Evolutionary conservation across 2,797 vertebrate species (phyloP).

Genomic region (Halcyon leucocephala): DNA sequence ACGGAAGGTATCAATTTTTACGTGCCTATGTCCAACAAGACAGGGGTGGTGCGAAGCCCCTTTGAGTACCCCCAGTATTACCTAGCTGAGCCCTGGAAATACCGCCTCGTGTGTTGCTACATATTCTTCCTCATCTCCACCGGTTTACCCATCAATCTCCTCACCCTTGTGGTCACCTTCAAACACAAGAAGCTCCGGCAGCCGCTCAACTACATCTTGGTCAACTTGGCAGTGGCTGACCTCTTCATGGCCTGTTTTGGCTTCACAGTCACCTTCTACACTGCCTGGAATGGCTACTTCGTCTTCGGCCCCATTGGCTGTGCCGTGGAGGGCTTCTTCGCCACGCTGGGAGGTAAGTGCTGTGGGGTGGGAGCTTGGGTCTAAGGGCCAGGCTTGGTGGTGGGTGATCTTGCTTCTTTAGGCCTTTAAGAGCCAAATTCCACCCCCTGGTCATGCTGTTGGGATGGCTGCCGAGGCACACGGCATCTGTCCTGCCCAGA

Average conservation of each 20-base stretch:
- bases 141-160: slow-evolving; percentile 82
- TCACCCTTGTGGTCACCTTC: slow-evolving; percentile 82
- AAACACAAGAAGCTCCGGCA: slow-evolving; percentile 87
- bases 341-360: slow-evolving; percentile 81
- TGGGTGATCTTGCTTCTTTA: background rate
- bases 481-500: accelerated
- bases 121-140: slow-evolving; percentile 85
- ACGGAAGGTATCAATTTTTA: slow-evolving; percentile 87
- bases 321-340: slow-evolving; percentile 82
- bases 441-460: accelerated
- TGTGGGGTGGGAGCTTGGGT: background rate
- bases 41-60: slow-evolving; percentile 84
- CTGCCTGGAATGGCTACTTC: slow-evolving; percentile 82
- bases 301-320: slow-evolving; percentile 77
- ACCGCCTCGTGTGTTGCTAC: slow-evolving; percentile 76
- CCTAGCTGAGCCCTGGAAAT: slow-evolving; percentile 78
- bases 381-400: background rate
- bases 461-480: accelerated
- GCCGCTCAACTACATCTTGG: slow-evolving; percentile 85
- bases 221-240: slow-evolving; percentile 85
- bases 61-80: slow-evolving; percentile 84
- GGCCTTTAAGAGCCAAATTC: background rate
- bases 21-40: slow-evolving; percentile 85
- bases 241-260: slow-evolving; percentile 83
- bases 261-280: slow-evolving; percentile 83